Evolutionary conservation across 1,140 invertebrate species (phyloP).

Genomic region (Acromyrmex echinatior): DNA sequence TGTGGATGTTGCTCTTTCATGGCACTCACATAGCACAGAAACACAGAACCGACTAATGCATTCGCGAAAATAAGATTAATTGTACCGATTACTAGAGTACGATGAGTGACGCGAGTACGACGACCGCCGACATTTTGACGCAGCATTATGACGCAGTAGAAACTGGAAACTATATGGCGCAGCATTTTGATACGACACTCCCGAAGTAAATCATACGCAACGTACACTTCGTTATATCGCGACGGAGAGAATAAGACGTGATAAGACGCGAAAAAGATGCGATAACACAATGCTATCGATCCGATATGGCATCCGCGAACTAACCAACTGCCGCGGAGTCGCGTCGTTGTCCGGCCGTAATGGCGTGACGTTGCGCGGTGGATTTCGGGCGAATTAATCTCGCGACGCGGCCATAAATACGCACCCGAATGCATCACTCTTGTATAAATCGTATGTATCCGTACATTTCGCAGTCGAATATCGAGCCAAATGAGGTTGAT

Average conservation of each 20-base stretch:
- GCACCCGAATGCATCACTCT: neutral
- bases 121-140: neutral
- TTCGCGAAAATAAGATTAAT: neutral
- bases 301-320: neutral
- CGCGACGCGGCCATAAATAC: neutral
- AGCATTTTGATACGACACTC: neutral
- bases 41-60: neutral
- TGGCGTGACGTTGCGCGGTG: neutral
- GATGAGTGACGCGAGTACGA: neutral
- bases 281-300: neutral
- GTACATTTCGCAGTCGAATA: neutral
- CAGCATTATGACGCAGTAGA: neutral
- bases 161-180: neutral
- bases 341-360: neutral
- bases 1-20: neutral
- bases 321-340: neutral
- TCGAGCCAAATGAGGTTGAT: neutral
- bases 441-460: neutral
- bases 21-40: neutral
- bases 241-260: neutral
- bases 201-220: neutral
- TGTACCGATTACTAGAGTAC: neutral
- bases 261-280: neutral
- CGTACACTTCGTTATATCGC: neutral
- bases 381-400: constrained; percentile 1